Evolutionary conservation across 2,888 invertebrate species (phyloP).

Genomic region (Limnephilus auricula): DNA sequence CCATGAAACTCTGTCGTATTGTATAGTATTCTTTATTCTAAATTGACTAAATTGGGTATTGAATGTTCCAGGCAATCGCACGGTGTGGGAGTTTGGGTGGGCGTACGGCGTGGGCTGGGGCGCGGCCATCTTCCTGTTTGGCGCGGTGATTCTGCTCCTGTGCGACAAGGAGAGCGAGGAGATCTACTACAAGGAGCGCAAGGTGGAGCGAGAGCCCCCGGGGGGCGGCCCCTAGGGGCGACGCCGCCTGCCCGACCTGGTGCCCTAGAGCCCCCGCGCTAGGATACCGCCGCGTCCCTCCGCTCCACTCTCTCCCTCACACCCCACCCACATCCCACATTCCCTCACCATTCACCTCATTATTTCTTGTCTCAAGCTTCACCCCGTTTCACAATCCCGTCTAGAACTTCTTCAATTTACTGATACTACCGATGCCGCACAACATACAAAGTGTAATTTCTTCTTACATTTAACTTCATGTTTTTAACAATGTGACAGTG

Average conservation of each 20-base stretch:
- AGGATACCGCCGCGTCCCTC: slow-evolving; percentile 69
- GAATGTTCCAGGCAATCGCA: slow-evolving; percentile 84
- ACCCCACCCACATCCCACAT: slow-evolving; percentile 23
- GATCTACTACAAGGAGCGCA: slow-evolving; percentile 98
- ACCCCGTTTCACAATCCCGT: not conserved
- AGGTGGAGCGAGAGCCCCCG: slow-evolving; percentile 80
- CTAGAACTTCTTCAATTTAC: not conserved
- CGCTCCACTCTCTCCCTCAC: slow-evolving; percentile 64
- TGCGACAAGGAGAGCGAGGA: slow-evolving; percentile 99
- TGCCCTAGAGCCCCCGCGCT: slow-evolving; percentile 75
- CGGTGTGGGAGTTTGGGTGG: slow-evolving; percentile 98
- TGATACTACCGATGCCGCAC: not conserved
- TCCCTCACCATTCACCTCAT: not conserved
- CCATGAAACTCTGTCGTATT: too few species aligned
- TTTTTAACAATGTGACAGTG: not conserved
- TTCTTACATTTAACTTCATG: not conserved
- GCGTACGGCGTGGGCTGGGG: slow-evolving; percentile 99
- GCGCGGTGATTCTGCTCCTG: slow-evolving; percentile 93
- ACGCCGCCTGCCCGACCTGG: slow-evolving; percentile 80
- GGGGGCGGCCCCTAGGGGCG: slow-evolving; percentile 75
- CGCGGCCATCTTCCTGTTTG: slow-evolving; percentile 96
- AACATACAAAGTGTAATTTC: not conserved
- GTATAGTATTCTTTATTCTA: too few species aligned
- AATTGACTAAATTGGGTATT: slow-evolving; percentile 40
- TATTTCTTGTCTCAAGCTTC: not conserved